Base-by-base conservation (phyloP, 2,888 invertebrate genomes). In the Blastobasis lacticolella region DNA sequence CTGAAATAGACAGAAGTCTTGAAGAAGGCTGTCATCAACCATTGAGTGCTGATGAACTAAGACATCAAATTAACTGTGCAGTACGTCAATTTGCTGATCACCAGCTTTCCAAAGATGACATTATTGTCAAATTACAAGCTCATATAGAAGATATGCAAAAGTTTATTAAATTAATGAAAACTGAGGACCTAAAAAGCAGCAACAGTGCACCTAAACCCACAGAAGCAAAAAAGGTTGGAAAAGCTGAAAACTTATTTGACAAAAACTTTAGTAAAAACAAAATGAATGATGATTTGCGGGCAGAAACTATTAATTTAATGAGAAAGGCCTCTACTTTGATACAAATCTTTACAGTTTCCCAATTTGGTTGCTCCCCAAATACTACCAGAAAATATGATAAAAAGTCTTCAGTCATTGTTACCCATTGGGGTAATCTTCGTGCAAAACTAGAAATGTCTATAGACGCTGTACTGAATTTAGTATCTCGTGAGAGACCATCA, bases 101-200 rank as follows among this genome's bases (percentile, higher is more conserved):
- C 10, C 91, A 97, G 57, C 94, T 97, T 75, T 97, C 98, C 86
- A 98, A 99, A 80, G 98, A 98, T 70, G 97, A 98, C 79, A 90
- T 99, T 10, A 97, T 99, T 23, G 91, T 91, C 46, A 99, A 99
- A 80, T 88, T 99, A 23, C 98, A 98, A 81, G 96, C 97, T 0
- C 99, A 99, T 86, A 97, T 99, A 51, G 93, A 94, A 45, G 99
- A 99, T 81, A 90, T 99, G 81, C 99, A 99, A 78, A 92, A 98
- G 60, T 99, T 99, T 74, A 98, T 99, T 62, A 93, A 95, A 64
- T 94, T 98, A 70, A 90, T 99, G 67, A 99, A 99, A 90, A 94
- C 94, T 61, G 94, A 94, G 65, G 92, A 67, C 78, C 86, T 85
- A 63, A 76, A 76, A 60, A 69, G 57, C 9, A 69, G 57, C 9